These are phyloP conservation scores for Melanerpes formicivorus DNA, from an alignment of 2,113 vertebrate species.

Conservation along the genomic window DNA sequence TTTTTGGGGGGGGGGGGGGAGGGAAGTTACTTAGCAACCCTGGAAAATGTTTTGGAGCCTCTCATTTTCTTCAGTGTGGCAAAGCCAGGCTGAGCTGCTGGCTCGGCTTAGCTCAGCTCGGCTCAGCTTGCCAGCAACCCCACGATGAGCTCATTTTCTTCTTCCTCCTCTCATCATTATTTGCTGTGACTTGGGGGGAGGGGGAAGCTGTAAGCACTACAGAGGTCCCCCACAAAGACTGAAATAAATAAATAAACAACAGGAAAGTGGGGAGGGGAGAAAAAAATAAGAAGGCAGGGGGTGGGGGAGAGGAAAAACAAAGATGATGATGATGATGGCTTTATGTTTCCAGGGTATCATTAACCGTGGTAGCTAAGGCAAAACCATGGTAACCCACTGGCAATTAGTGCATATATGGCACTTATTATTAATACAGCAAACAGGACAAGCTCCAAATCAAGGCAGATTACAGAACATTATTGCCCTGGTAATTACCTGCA, in stretches of 20 bases:
- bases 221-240: constrained; percentile 67
- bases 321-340: constrained; percentile 42
- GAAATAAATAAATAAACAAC: not conserved
- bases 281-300: too few species aligned
- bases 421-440: constrained; percentile 56
- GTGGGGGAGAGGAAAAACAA: not conserved
- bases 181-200: constrained; percentile 69
- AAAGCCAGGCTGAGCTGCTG: not conserved
- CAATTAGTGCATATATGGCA: constrained; percentile 72
- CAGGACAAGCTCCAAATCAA: constrained; percentile 66
- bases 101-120: constrained; percentile 9
- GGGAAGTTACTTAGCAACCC: constrained; percentile 79
- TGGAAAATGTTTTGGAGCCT: constrained; percentile 71
- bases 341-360: constrained; percentile 76
- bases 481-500: constrained; percentile 79
- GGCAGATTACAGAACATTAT: constrained; percentile 62
- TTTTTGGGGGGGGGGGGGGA: not conserved
- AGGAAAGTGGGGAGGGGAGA: too few species aligned
- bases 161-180: constrained; percentile 54
- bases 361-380: constrained; percentile 64
- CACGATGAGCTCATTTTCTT: constrained; percentile 75
- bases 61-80: constrained; percentile 38
- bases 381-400: constrained; percentile 75
- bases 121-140: not conserved
- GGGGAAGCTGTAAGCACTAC: constrained; percentile 63